Conservation (phyloP, 2,797 vertebrate species). For the Simalia tracyae region DNA sequence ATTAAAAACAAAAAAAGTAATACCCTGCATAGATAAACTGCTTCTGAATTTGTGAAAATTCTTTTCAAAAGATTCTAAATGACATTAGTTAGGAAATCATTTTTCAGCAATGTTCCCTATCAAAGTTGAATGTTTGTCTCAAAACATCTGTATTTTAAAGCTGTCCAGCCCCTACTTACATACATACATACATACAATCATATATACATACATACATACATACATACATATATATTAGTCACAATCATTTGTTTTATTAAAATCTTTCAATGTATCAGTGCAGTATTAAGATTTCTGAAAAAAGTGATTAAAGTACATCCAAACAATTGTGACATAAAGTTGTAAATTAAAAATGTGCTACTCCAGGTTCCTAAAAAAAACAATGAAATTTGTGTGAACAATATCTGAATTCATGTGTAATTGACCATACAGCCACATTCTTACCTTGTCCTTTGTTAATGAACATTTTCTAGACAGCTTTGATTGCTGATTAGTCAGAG, state of each 20-base stretch:
- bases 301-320: neutral
- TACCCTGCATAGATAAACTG: neutral
- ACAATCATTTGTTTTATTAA: neutral
- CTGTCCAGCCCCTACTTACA: neutral
- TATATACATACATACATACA: neutral
- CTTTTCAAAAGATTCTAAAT: neutral
- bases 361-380: neutral
- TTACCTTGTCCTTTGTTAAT: slow-evolving; percentile 75
- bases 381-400: neutral
- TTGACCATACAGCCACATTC: slow-evolving; percentile 7
- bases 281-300: neutral
- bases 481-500: slow-evolving; percentile 70
- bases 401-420: neutral
- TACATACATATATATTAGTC: neutral
- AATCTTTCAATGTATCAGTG: neutral
- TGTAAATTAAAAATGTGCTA: neutral
- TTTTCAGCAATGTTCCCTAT: neutral
- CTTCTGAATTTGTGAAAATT: neutral
- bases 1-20: neutral
- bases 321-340: neutral
- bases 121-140: neutral
- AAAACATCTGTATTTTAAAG: neutral
- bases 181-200: neutral
- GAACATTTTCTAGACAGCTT: slow-evolving; percentile 79
- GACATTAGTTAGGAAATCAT: neutral